Base-by-base conservation (phyloP, 2,797 vertebrate species). In the Crypturellus tataupa region DNA sequence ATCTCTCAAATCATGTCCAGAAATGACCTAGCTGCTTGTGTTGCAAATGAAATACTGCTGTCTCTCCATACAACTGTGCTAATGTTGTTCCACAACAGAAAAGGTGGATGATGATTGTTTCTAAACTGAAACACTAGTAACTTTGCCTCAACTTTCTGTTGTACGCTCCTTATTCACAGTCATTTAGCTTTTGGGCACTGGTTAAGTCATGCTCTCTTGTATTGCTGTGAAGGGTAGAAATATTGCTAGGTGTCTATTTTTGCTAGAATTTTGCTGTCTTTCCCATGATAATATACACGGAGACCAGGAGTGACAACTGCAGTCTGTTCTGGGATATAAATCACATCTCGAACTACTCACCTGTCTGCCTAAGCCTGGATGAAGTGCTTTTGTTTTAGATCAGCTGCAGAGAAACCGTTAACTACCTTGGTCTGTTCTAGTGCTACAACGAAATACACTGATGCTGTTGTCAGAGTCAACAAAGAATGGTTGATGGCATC, bases 401-500 rank as follows among this genome's bases (percentile, higher is more conserved):
- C 65, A 47, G 40, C 39, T 37, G 14, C 47, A 14, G 53, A n/a
- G 29, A 53, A 56, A 39, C 40, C 15, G 31, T 53, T 56, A 59
- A 0, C 27, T 31, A 0, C n/a, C 60, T 35, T 2, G 3, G 15
- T 25, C 40, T n/a, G 6, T 24, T 65, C 71, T 25, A n/a, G 51
- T 35, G 9, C 64, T 85, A 70, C 56, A 82, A 65, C 35, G 27
- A 12, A 62, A 4, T 9, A 2, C 23, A 27, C 3, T 55, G 81
- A 31, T 79, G n/a, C 42, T 87, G 80, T 12, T 58, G 1, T 31
- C 16, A 6, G 49, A 55, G 62, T 39, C 79, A 87, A 72, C 31
- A 29, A 37, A 55, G 69, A 80, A 58, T 62, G 49, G 85, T 62
- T 72, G 76, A 9, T 27, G 29, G 2, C 27, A 5, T 1, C 62